phyloP scores from a whole-genome alignment of 2,797 vertebrate species.

The Selene dorsalis region DNA sequence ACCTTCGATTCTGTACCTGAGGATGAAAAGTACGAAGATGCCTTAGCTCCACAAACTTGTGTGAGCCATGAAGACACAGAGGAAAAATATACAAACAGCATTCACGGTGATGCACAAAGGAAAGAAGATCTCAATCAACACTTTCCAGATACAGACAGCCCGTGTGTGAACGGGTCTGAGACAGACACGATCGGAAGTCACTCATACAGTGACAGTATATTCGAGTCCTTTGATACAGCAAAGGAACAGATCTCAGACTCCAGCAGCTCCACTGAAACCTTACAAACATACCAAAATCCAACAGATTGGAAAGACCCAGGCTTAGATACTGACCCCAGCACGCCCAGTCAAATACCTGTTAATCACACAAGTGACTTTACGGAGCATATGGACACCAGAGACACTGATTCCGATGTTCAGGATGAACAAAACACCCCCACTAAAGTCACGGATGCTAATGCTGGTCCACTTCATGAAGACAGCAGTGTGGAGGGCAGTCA shows the following conservation, averaged over 20 bases:
- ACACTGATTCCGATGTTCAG: constrained; percentile 41
- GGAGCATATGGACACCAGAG: not conserved
- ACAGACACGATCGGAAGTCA: constrained; percentile 44
- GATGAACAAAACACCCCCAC: constrained; percentile 35
- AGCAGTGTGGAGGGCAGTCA: constrained; percentile 11
- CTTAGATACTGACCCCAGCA: constrained; percentile 41
- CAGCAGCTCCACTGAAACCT: constrained; percentile 69
- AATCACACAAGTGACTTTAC: constrained; percentile 27
- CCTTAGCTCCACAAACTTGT: constrained; percentile 15
- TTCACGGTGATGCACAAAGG: constrained; percentile 14
- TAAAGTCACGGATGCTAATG: constrained; percentile 11
- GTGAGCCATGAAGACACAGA: constrained; percentile 4
- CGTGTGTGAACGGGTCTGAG: constrained; percentile 41
- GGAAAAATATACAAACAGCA: constrained; percentile 5
- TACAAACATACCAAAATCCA: constrained; percentile 58
- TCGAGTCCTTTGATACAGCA: constrained; percentile 75
- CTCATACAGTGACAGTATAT: constrained; percentile 69
- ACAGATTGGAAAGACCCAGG: constrained; percentile 18
- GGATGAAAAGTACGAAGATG: constrained; percentile 27
- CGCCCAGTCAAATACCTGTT: constrained; percentile 24
- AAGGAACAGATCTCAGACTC: constrained; percentile 77
- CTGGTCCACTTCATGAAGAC: constrained; percentile 11
- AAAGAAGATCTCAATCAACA: constrained; percentile 21
- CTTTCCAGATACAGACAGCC: constrained; percentile 25
- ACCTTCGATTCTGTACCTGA: constrained; percentile 15